Base-by-base conservation (phyloP, 2,797 vertebrate genomes). In the Alfaro cultratus region DNA sequence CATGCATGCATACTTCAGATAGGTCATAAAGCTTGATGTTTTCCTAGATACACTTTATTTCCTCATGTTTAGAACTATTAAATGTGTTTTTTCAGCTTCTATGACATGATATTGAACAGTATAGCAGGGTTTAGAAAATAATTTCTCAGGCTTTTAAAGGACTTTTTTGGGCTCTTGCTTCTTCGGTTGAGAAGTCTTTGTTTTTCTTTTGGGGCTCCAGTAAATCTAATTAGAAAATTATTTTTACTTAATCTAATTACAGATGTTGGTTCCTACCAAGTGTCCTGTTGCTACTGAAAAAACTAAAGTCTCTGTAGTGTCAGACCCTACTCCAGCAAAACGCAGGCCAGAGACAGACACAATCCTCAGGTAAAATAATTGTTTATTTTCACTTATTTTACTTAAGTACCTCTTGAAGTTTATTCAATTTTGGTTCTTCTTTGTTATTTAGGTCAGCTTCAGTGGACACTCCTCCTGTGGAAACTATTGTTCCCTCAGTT, bases 181-280 rank as follows among this genome's bases (percentile, higher is more conserved):
- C 3, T 55, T n/a, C 1, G 0, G 12, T 43, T 71, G 12, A 39
- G 8, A 23, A 57, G 45, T 64, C 12, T 77, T 2, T 73, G 49
- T 76, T 55, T 68, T 70, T 70, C 13, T 57, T 26, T 51, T 11
- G 5, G 1, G 11, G 6, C 9, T 53, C 11, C 0, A 67, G 34
- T 16, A 74, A 51, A 36, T 2, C 31, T 74, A 2, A 18, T 68
- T 53, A 47, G 26, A 21, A 15, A 29, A 74, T 4, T 70, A 60
- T 64, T 80, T 71, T 43, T 73, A 67, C 16, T 83, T 2, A 3
- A 82, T 29, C 74, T 45, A 39, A 71, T 49, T 84, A 7, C 89
- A 96, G 96, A 83, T 95, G 84, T 86, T 96, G 90, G 92, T 94
- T 83, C 93, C 95, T 0, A 93, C 71, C 75, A 94, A 93, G 89